Percentiles rank a stretch among this genome's conserved stretches.
Evolutionary conservation across 1,140 invertebrate species (phyloP).

Genomic region (Hermatobates lingyangjiaoensis): DNA sequence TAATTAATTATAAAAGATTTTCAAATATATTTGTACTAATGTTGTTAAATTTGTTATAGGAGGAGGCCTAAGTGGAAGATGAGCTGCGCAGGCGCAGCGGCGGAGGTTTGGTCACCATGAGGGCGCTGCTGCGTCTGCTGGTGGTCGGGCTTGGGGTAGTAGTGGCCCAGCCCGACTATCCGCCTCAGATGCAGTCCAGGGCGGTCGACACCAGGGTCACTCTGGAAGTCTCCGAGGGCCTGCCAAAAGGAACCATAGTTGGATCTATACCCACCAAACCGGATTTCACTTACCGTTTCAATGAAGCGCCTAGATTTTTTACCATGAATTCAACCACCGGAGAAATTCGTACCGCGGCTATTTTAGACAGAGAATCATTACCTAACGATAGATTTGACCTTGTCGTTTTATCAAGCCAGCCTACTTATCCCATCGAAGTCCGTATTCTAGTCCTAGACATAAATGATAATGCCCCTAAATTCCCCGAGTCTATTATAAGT

Average conservation of each 20-base stretch:
- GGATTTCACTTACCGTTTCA: slow-evolving; percentile 77
- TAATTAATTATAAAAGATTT: too few relatives aligned
- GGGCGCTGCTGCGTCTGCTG: slow-evolving; percentile 5
- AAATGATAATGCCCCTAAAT: slow-evolving; percentile 76
- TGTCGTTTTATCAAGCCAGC: slow-evolving; percentile 75
- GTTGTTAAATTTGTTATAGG: slow-evolving; percentile 1
- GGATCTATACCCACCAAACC: slow-evolving; percentile 69
- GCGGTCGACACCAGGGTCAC: slow-evolving; percentile 69
- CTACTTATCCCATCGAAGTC: slow-evolving; percentile 83
- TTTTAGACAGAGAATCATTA: slow-evolving; percentile 63
- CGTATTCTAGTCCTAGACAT: slow-evolving; percentile 66
- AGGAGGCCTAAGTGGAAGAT: background rate
- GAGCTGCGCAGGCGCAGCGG: background rate
- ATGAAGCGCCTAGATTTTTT: slow-evolving; percentile 72
- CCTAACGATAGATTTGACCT: slow-evolving; percentile 63
- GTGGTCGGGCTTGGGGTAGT: slow-evolving; percentile 4
- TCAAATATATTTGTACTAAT: too few relatives aligned
- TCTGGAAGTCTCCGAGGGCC: slow-evolving; percentile 64
- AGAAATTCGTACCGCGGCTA: slow-evolving; percentile 57
- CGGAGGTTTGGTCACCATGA: slow-evolving; percentile 4
- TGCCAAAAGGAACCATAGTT: slow-evolving; percentile 58
- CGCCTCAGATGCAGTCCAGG: slow-evolving; percentile 56
- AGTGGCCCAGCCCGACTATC: background rate
- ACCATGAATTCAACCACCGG: slow-evolving; percentile 56
- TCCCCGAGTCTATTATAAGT: slow-evolving; percentile 69